phyloP scores from a whole-genome alignment of 1,140 invertebrate genomes.

The Parasteatoda tepidariorum region DNA sequence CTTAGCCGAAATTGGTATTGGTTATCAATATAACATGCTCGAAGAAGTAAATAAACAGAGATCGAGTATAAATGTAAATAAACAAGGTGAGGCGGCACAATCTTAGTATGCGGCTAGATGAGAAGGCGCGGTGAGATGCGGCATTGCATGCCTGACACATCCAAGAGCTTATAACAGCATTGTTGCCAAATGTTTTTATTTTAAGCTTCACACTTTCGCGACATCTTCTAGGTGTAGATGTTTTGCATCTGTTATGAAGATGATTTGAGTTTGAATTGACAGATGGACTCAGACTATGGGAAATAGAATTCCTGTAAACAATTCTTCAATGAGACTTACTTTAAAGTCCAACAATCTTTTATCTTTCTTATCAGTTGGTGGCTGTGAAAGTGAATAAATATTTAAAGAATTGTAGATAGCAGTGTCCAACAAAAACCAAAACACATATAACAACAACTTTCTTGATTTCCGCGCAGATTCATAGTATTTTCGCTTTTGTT shows the following conservation, averaged over 20 bases:
- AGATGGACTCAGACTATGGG: too few relatives aligned
- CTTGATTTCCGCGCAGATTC: background rate
- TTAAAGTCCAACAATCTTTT: background rate
- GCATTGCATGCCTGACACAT: background rate
- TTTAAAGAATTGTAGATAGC: background rate
- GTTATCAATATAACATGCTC: too few relatives aligned
- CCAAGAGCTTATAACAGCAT: background rate
- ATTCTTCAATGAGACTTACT: background rate
- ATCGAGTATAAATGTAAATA: too few relatives aligned
- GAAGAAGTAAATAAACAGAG: too few relatives aligned
- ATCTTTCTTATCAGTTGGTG: background rate
- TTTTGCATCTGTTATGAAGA: background rate
- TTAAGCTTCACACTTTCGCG: background rate
- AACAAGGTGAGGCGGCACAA: too few relatives aligned
- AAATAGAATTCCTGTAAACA: background rate
- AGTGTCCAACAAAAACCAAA: background rate
- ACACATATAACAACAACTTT: background rate
- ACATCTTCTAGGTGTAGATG: background rate
- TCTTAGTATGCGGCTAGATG: too few relatives aligned
- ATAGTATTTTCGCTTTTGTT: background rate
- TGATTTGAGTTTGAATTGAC: background rate
- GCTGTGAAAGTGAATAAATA: background rate
- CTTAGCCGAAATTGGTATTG: too few relatives aligned
- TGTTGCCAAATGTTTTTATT: background rate
- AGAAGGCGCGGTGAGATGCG: too few relatives aligned